A percentile compares a stretch with the other conserved stretches of the same genome.
Evolutionary conservation across 2,797 vertebrate genomes (phyloP).

Genomic region (Melanotaenia maccullochi): DNA sequence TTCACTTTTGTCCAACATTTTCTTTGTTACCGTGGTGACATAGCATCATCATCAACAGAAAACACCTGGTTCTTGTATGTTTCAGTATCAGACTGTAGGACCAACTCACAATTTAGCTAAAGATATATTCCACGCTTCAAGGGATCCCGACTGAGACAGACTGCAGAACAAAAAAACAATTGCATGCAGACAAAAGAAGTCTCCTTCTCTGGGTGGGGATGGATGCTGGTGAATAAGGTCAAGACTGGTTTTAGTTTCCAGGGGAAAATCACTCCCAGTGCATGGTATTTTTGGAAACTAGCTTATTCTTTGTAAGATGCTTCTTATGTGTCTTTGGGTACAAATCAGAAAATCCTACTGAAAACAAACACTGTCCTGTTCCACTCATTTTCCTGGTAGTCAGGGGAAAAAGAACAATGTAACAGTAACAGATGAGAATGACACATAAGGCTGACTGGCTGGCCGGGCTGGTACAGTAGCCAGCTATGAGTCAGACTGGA

Average conservation of each 20-base stretch:
- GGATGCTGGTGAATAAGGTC: slow-evolving; percentile 44
- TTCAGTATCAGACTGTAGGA: neutral
- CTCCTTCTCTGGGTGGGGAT: slow-evolving; percentile 26
- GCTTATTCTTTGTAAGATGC: slow-evolving; percentile 49
- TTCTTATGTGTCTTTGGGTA: slow-evolving; percentile 50
- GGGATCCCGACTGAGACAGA: neutral
- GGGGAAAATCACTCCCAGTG: slow-evolving; percentile 46
- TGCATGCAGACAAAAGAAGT: slow-evolving; percentile 31
- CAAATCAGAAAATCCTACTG: slow-evolving; percentile 49
- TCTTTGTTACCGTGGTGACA: neutral
- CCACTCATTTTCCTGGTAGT: slow-evolving; percentile 71
- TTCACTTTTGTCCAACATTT: neutral
- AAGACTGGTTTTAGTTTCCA: slow-evolving; percentile 64
- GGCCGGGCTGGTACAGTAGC: slow-evolving; percentile 58
- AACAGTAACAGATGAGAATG: slow-evolving; percentile 64
- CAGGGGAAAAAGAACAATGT: slow-evolving; percentile 45
- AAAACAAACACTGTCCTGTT: slow-evolving; percentile 77
- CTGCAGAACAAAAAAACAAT: slow-evolving; percentile 35
- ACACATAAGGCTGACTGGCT: slow-evolving; percentile 61
- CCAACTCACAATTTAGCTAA: neutral
- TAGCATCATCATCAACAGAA: neutral
- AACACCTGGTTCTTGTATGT: neutral
- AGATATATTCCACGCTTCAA: neutral
- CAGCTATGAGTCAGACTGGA: slow-evolving; percentile 67
- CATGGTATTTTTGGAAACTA: slow-evolving; percentile 64